Base-by-base conservation (phyloP, 1,140 invertebrate species). In the Ruditapes philippinarum region DNA sequence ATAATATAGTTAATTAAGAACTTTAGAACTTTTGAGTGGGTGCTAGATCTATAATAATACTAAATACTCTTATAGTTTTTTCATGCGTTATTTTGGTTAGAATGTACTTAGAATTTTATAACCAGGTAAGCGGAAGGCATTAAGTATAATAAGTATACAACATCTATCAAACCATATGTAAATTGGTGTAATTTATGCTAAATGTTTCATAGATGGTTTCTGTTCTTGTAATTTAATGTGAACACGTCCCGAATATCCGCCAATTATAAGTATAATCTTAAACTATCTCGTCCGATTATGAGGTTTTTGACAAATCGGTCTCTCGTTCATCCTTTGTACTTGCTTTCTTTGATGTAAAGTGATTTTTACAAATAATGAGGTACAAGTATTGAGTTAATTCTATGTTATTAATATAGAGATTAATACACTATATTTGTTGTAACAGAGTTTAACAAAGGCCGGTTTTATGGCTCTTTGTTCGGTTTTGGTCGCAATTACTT, bases 341-440 rank as follows among this genome's bases (percentile, higher is more conserved):
- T 7, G 17, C 14, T 70, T 38, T 17, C 33, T 70, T 70, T 70
- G 65, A 70, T 19, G 65, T 70, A 4, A 70, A 70, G 14, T 38
- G 65, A 40, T 70, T 40, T n/a, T 70, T 33, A 28, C 33, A 3
- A 70, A 70, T 70, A 38, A 70, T 70, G 33, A 70, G 65, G 65
- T 36, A n/a, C n/a, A n/a, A 70, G 65, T 31, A 38, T 25, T 40
- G 9, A 70, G 33, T 70, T 70, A 70, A 70, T 70, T 70, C 65
- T 70, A 70, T 38, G 65, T 36, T 70, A 70, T 70, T 70, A 70
- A 70, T 70, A 17, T 70, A 33, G n/a, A 70, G 65, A 70, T 70
- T 38, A 38, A 38, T 38, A 70, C 38, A 14, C 38, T 22, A 14
- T 70, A 70, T 38, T 38, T 70, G 33, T 70, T 70, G 65, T 70